phyloP scores from a whole-genome alignment of 2,888 invertebrate genomes.

The Minunthozetes semirufus region DNA sequence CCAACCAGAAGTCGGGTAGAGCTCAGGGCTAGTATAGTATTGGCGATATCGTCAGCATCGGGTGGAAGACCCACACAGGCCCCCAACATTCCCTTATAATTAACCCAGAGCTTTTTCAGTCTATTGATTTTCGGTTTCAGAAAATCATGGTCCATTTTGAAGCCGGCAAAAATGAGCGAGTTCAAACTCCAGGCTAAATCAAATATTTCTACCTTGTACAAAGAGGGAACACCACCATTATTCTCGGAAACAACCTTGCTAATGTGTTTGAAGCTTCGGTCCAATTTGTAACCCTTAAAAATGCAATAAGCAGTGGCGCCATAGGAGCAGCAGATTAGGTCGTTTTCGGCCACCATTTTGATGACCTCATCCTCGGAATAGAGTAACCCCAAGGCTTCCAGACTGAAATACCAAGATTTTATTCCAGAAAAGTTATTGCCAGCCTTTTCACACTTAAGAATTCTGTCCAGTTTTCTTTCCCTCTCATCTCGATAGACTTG shows the following conservation, averaged over 20 bases:
- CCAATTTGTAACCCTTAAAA: background rate
- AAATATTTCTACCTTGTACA: background rate
- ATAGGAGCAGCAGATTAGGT: background rate
- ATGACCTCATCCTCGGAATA: background rate
- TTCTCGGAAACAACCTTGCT: background rate
- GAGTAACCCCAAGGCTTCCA: background rate
- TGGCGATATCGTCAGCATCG: background rate
- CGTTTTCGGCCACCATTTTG: background rate
- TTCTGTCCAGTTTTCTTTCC: background rate
- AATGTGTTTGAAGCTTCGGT: background rate
- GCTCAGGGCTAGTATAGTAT: background rate
- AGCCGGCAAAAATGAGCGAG: background rate
- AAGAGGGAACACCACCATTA: background rate
- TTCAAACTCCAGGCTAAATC: background rate
- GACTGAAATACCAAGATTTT: background rate
- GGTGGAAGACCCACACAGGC: background rate
- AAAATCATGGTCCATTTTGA: background rate
- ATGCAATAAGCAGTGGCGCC: background rate
- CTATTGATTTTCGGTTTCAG: background rate
- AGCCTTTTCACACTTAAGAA: background rate
- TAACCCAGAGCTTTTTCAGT: background rate
- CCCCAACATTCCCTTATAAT: background rate
- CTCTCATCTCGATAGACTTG: background rate
- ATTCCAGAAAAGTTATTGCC: background rate
- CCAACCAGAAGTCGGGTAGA: background rate